Conservation (phyloP, 2,888 invertebrate species). For the Watsonalla binaria region DNA sequence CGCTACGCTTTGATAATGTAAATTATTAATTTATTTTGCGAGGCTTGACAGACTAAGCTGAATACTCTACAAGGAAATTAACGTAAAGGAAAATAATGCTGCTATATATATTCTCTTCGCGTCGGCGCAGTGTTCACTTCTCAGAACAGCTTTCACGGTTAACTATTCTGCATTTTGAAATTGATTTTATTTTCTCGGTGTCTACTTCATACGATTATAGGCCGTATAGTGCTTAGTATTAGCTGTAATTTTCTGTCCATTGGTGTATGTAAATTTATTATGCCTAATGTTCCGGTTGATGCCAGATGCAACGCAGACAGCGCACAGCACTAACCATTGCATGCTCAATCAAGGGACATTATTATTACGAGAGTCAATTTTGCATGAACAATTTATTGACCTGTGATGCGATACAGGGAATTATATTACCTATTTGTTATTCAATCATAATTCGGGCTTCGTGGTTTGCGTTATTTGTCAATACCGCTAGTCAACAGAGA, state of each 20-base stretch:
- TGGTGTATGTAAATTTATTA: conserved; percentile 23
- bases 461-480: no score
- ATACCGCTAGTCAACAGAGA: no score
- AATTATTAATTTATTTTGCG: background rate
- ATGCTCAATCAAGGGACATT: conserved; percentile 46
- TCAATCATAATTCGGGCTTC: no score
- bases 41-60: background rate
- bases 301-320: conserved; percentile 51
- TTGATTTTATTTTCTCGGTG: conserved; percentile 44
- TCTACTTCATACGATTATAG: conserved; percentile 24
- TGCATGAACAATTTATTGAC: conserved; percentile 46
- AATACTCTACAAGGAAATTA: conserved; percentile 34
- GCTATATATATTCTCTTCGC: conserved; percentile 50
- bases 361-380: conserved; percentile 64
- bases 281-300: conserved; percentile 31
- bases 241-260: conserved; percentile 27
- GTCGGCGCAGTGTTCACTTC: conserved; percentile 46
- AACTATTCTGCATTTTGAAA: conserved; percentile 55
- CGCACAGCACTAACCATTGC: conserved; percentile 40
- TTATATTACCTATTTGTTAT: background rate
- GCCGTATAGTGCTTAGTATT: conserved; percentile 31
- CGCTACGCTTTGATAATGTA: no score
- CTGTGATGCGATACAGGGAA: conserved; percentile 30
- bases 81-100: conserved; percentile 39
- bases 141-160: conserved; percentile 65